A percentile compares a stretch with the other conserved stretches of the same genome.
phyloP scores from a whole-genome alignment of 2,797 vertebrate species.

The Myotis planiceps region DNA sequence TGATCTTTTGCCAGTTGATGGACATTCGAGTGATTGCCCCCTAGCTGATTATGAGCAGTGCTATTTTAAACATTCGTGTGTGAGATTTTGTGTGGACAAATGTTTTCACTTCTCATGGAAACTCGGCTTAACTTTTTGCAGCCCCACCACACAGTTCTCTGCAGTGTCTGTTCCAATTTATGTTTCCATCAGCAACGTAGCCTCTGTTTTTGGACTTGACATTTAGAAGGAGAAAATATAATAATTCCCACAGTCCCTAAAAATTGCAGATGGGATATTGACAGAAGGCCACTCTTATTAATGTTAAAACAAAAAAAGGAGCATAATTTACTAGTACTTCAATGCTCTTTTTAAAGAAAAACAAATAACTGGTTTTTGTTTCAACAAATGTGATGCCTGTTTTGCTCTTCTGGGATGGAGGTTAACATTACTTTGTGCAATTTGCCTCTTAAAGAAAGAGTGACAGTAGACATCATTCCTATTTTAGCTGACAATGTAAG shows the following conservation, averaged over 20 bases:
- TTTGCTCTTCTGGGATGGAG: neutral
- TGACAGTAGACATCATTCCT: neutral
- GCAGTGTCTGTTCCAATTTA: rapidly evolving
- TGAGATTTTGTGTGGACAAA: neutral
- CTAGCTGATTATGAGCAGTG: no score
- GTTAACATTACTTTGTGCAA: neutral
- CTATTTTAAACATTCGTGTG: neutral
- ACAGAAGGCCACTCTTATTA: neutral
- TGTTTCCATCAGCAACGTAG: rapidly evolving
- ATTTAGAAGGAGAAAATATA: neutral
- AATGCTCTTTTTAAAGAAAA: neutral
- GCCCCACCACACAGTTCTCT: neutral
- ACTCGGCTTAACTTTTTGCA: neutral
- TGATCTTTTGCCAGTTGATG: neutral
- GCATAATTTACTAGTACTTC: neutral
- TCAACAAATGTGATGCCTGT: neutral
- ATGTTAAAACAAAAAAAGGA: neutral
- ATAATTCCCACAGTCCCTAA: neutral
- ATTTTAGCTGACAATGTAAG: neutral
- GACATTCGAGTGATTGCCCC: neutral
- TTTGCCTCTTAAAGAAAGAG: neutral
- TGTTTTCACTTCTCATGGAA: neutral
- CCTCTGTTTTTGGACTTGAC: neutral
- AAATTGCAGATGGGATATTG: neutral
- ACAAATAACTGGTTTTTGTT: neutral